Conservation (phyloP, 1,140 invertebrate species). For the Telenomus remus region DNA sequence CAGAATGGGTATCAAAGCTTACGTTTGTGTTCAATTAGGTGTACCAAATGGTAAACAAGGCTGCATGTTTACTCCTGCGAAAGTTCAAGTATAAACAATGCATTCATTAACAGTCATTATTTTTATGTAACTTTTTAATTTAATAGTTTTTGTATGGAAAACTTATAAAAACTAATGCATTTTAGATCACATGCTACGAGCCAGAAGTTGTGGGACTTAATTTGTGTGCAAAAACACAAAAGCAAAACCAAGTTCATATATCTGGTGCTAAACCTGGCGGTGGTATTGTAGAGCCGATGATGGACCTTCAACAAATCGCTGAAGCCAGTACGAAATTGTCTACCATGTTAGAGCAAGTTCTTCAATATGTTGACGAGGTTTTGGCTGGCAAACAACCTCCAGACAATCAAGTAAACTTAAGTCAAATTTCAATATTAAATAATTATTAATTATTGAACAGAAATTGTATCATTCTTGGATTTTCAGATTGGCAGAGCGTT, state of each 20-base stretch:
- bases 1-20: conserved; percentile 93
- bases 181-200: conserved; percentile 86
- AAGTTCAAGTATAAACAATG: conserved; percentile 80
- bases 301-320: conserved; percentile 90
- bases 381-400: conserved; percentile 83
- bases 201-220: conserved; percentile 91
- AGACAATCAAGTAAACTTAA: conserved; percentile 79
- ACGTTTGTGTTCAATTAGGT: conserved; percentile 81
- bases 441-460: neutral
- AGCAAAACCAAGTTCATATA: conserved; percentile 56
- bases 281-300: conserved; percentile 84
- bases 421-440: neutral
- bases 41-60: conserved; percentile 94
- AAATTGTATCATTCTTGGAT: conserved; percentile 9
- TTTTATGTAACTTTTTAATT: neutral
- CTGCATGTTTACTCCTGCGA: conserved; percentile 96
- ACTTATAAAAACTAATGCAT: no score
- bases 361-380: conserved; percentile 92
- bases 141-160: no score
- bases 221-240: conserved; percentile 84
- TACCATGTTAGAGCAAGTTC: conserved; percentile 85
- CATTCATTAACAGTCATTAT: neutral
- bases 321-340: conserved; percentile 87
- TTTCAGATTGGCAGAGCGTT: conserved; percentile 85
- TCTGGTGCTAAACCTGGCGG: conserved; percentile 66